Evolutionary conservation across 2,113 vertebrate genomes (phyloP), one percentile per base, ranked within the genome.

Genomic region (Piaya cayana): DNA sequence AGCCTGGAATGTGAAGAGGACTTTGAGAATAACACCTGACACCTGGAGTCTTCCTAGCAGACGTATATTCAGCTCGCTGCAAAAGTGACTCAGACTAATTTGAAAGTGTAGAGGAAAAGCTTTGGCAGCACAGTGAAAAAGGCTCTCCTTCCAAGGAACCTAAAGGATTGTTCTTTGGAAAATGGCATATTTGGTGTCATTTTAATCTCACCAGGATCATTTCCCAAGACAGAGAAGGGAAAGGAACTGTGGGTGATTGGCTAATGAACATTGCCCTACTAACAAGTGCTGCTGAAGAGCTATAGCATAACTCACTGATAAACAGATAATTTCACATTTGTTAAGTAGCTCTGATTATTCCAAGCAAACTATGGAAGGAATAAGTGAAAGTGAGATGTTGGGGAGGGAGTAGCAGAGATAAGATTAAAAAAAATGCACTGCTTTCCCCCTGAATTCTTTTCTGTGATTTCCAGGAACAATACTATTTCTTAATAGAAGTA

Each of bases 61-160:
- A 30, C 49, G 80, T 65, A 70, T 86, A 80, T 27, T 82, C 58
- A 59, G 39, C 30, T 59, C n/a, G 81, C 70, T 83, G 37, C 58
- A 90, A 58, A 90, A 91, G 69, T 83, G 22, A 91, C 82, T 88
- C 63, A 58, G 39, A 11, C 25, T 78, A 70, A 76, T 95, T 91
- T 87, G 59, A 50, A 84, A 82, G 63, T 34, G 68, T 32, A 76
- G 67, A 90, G 59, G 60, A 70, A 91, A 86, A 71, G 64, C 15
- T 96, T 87, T 92, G 92, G 86, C 85, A 92, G 74, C n/a, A 74
- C 18, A 78, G 56, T 8, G 8, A 67, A 59, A 80, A 47, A 80
- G 25, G 26, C 32, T 60, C 60, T 87, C 42, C 36, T 52, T 91
- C 56, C 32, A 34, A 15, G 16, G 49, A 94, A 52, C 23, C 13